phyloP scores from a whole-genome alignment of 2,797 vertebrate genomes.

The Argya squamiceps region DNA sequence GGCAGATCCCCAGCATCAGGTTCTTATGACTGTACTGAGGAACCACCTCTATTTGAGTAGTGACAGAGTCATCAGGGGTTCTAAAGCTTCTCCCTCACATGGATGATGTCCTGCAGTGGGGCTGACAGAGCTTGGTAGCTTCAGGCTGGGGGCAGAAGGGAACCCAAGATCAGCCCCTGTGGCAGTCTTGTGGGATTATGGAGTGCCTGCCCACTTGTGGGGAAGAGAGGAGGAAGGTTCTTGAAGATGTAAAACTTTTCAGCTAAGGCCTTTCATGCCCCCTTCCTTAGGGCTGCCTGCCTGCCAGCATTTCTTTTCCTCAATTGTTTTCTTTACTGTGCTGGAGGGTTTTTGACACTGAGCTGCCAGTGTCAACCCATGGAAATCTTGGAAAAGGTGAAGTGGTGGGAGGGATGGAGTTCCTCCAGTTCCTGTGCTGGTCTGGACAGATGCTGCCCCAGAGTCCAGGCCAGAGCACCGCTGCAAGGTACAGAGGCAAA shows the following conservation, averaged over 20 bases:
- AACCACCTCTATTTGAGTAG: neutral
- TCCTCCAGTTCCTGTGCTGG: neutral
- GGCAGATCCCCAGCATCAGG: neutral
- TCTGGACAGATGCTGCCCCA: neutral
- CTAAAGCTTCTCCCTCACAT: neutral
- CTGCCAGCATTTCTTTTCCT: neutral
- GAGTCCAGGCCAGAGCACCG: neutral
- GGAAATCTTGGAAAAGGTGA: neutral
- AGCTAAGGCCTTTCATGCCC: neutral
- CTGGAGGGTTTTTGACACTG: neutral
- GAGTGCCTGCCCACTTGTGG: neutral
- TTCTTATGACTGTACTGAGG: neutral
- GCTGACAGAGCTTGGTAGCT: neutral
- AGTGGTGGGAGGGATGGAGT: neutral
- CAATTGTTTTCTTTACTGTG: neutral
- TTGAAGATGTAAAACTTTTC: neutral
- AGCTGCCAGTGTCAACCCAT: neutral
- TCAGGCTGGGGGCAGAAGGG: neutral
- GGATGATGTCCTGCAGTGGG: neutral
- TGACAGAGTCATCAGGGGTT: neutral
- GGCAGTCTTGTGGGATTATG: neutral
- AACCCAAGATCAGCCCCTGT: neutral
- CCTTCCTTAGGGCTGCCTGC: neutral
- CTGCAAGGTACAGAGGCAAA: neutral
- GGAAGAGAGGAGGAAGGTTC: neutral